Conservation (phyloP, 2,797 vertebrate species). For the Selene dorsalis region DNA sequence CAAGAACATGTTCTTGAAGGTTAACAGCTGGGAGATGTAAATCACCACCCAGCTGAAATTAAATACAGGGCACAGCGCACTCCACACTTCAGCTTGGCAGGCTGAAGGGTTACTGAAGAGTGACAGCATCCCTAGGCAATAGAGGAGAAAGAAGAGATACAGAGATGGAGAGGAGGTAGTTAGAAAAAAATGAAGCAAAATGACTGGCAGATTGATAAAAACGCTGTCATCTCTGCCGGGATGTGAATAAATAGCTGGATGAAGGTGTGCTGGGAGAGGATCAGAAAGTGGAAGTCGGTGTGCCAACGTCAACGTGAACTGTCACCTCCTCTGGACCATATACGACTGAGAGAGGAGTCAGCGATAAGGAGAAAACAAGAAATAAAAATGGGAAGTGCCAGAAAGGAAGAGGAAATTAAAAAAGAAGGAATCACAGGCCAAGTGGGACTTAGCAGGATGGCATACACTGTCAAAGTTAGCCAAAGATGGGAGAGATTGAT, state of each 20-base stretch:
- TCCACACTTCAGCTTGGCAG: slow-evolving; percentile 16
- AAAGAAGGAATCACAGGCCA: background rate
- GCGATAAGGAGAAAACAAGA: slow-evolving; percentile 5
- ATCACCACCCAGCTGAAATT: background rate
- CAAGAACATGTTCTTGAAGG: slow-evolving; percentile 3
- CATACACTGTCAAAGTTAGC: slow-evolving; percentile 34
- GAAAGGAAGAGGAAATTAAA: slow-evolving; percentile 1
- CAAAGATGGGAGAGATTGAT: slow-evolving; percentile 56
- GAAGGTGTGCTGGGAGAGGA: slow-evolving; percentile 10
- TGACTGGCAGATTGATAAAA: slow-evolving; percentile 49
- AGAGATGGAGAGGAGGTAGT: background rate
- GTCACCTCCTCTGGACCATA: background rate
- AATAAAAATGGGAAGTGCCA: slow-evolving; percentile 12
- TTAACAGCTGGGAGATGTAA: background rate
- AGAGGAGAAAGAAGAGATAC: slow-evolving; percentile 8
- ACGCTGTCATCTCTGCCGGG: slow-evolving; percentile 38
- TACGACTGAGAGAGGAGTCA: background rate
- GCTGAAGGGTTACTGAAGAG: slow-evolving; percentile 29
- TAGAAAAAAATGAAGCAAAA: slow-evolving; percentile 1
- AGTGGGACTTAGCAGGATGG: slow-evolving; percentile 21
- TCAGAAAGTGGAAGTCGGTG: slow-evolving; percentile 6
- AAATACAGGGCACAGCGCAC: background rate
- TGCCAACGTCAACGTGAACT: slow-evolving; percentile 14
- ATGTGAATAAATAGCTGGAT: slow-evolving; percentile 39
- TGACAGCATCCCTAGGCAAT: slow-evolving; percentile 31